Base-by-base conservation (phyloP, 2,797 vertebrate species). In the Anomalospiza imberbis region DNA sequence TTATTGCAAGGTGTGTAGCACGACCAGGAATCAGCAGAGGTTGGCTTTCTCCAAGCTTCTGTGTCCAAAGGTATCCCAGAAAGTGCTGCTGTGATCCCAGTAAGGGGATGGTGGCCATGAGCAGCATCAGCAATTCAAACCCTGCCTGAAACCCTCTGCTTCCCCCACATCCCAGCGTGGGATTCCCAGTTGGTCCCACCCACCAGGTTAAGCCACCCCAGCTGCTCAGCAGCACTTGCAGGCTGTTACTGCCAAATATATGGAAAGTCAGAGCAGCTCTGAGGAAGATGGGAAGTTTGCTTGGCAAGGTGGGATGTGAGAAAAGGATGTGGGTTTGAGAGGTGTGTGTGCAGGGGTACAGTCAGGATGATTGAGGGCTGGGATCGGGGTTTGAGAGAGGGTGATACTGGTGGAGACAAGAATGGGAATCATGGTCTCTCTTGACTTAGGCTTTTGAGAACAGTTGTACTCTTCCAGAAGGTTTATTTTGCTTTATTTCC, bases 71-170 rank as follows among this genome's bases (percentile, higher is more conserved):
- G 4, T 10, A 8, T 20, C 38, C 21, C 9, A 20, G 32, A 6
- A 71, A 71, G 10, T 9, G 26, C 25, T 70, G 71, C 28, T 89
- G 47, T 25, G 11, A 36, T 42, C 54, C 36, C 77, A 66, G 17
- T 1, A 25, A n/a, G 10, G 14, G 13, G 6, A 34, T 1, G 48
- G 10, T 8, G 15, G 17, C 44, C 10, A 25, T 0, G 6, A 51
- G 26, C 48, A 91, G 10, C 36, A 55, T 3, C 8, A 85, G 22
- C n/a, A 79, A 36, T 4, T 22, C 53, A 77, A 74, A n/a, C 22
- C 17, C 60, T 76, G 40, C 13, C 36, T 44, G 2, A 75, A 68
- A 7, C 31, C 38, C 17, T 58, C n/a, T 54, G 51, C 40, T 67
- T 36, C 48, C 31, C 26, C 18, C 65, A 26, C 4, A 3, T 20